Conservation (phyloP, 2,797 vertebrate genomes). For the Pitangus sulphuratus region DNA sequence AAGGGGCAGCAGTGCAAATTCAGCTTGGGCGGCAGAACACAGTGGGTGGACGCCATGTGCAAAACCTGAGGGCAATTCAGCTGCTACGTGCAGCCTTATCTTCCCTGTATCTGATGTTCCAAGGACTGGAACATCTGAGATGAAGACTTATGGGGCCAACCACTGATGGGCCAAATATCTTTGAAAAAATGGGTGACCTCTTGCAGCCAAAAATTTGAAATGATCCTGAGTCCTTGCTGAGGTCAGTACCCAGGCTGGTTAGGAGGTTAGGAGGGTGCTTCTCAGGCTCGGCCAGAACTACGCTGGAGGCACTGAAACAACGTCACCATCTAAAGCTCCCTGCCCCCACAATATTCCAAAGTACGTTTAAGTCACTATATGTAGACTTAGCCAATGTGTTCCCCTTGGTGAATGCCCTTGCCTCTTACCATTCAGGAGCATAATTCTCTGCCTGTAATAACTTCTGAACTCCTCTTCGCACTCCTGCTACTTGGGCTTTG, state of each 20-base stretch:
- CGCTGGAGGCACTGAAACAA: background rate
- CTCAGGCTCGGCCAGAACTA: background rate
- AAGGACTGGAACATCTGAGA: background rate
- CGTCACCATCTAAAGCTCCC: background rate
- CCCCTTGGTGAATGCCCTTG: background rate
- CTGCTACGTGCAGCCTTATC: background rate
- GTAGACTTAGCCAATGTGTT: background rate
- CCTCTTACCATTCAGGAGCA: background rate
- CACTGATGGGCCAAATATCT: background rate
- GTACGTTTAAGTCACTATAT: background rate
- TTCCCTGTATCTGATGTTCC: background rate
- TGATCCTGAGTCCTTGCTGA: background rate
- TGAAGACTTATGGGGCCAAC: background rate
- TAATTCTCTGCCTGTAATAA: background rate
- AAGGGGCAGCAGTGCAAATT: background rate
- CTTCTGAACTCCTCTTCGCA: background rate
- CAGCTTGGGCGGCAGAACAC: background rate
- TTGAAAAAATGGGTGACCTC: background rate
- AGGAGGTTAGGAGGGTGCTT: background rate
- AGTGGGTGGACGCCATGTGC: background rate
- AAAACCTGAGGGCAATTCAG: background rate
- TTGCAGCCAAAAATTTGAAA: background rate
- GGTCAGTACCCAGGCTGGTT: background rate
- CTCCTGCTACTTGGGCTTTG: background rate
- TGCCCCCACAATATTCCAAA: background rate